Evolutionary conservation across 2,888 invertebrate genomes (phyloP).

Genomic region (Furcula furcula): DNA sequence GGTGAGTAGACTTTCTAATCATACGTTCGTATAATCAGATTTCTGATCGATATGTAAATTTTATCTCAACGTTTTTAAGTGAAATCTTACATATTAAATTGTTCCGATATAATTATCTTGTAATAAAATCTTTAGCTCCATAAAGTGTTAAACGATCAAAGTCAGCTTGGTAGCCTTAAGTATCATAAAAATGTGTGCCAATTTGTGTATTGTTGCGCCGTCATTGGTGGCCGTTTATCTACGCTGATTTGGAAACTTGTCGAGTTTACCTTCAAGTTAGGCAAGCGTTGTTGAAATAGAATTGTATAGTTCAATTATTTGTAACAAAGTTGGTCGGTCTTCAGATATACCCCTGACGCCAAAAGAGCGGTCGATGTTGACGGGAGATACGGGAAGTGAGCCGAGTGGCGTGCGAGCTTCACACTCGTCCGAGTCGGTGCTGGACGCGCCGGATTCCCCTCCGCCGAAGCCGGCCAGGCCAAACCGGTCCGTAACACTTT

Average conservation of each 20-base stretch:
- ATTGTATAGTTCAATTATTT: background rate
- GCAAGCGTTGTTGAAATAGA: background rate
- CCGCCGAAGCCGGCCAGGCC: constrained; percentile 96
- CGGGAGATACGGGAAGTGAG: constrained; percentile 83
- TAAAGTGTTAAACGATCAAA: constrained; percentile 1
- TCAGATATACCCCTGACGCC: constrained; percentile 93
- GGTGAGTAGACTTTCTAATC: constrained; percentile 37
- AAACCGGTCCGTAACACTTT: constrained; percentile 77
- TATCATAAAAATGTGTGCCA: constrained; percentile 3
- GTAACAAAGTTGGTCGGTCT: constrained; percentile 15
- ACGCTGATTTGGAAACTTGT: constrained; percentile 10
- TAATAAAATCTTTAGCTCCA: too few relatives aligned
- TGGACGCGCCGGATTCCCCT: constrained; percentile 83
- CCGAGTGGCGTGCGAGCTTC: constrained; percentile 85
- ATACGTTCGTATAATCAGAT: background rate
- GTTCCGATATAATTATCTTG: too few relatives aligned
- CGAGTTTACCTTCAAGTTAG: constrained; percentile 1
- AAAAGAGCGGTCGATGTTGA: constrained; percentile 86
- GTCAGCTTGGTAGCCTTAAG: constrained; percentile 3
- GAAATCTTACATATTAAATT: too few relatives aligned
- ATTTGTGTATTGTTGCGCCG: constrained; percentile 9
- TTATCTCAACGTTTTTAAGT: background rate
- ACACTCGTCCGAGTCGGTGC: constrained; percentile 91
- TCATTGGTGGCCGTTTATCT: constrained; percentile 11
- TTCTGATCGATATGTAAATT: background rate